A percentile compares a stretch with the other conserved stretches of the same genome.
Conservation (phyloP, 2,797 vertebrate species). For the Decapterus maruadsi region DNA sequence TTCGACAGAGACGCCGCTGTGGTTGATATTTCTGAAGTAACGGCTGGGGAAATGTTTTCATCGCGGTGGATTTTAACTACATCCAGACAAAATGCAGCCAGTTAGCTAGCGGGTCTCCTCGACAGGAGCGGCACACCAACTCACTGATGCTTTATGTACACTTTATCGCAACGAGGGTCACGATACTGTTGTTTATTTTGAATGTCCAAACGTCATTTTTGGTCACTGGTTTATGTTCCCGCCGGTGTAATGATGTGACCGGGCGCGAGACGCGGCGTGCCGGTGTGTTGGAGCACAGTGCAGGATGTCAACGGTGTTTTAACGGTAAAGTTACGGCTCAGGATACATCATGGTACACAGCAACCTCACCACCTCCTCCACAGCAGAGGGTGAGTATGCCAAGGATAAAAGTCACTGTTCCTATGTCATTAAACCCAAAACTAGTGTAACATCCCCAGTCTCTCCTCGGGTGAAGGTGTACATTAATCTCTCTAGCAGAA, state of each 20-base stretch:
- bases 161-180: slow-evolving; percentile 34
- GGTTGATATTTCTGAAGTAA: slow-evolving; percentile 1
- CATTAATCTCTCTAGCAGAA: not conserved
- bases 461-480: no score
- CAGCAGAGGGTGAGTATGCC: slow-evolving; percentile 39
- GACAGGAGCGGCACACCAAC: slow-evolving; percentile 42
- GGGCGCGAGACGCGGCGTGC: not conserved
- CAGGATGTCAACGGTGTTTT: slow-evolving; percentile 9
- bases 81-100: slow-evolving; percentile 38
- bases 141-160: slow-evolving; percentile 70
- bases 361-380: not conserved
- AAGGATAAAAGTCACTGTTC: not conserved
- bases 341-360: slow-evolving; percentile 22
- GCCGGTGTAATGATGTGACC: slow-evolving; percentile 13
- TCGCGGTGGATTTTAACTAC: slow-evolving; percentile 18
- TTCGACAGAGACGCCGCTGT: not conserved
- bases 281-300: slow-evolving; percentile 3
- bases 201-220: slow-evolving; percentile 39
- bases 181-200: slow-evolving; percentile 56
- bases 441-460: not conserved
- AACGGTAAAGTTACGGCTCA: slow-evolving; percentile 42
- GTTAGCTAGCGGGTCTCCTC: slow-evolving; percentile 67
- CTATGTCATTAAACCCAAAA: not conserved
- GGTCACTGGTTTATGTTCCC: not conserved
- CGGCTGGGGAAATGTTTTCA: slow-evolving; percentile 28